Base-by-base conservation (phyloP, 2,113 vertebrate species). In the Colossoma macropomum region DNA sequence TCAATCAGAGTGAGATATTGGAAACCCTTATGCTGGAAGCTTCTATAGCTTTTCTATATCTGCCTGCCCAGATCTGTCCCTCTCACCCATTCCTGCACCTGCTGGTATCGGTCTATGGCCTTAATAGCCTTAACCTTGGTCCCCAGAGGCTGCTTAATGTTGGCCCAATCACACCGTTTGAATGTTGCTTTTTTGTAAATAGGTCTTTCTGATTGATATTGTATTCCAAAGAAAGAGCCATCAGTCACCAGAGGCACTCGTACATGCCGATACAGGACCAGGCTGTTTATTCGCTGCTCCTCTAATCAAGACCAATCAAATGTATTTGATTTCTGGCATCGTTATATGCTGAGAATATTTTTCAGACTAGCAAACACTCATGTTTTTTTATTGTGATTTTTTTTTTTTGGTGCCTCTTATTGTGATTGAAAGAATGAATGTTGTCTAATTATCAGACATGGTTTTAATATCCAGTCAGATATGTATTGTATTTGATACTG, bases 291-390 rank as follows among this genome's bases (percentile, higher is more conserved):
- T 87, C n/a, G 72, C 78, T 87, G 78, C 75, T 84, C 75, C 63
- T 79, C 68, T 86, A 80, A 80, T 86, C 85, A 86, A 88, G 83
- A 86, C 81, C 83, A 85, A 84, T 84, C 80, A 81, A 81, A 87
- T 79, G 54, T 80, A 75, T 79, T 86, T 75, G 78, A 82, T 85
- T 77, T 76, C 34, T 82, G 62, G 41, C 17, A 12, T 75, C 74
- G 32, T 60, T 71, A 17, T 38, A 28, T 76, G 80, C 77, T 30
- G 34, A 41, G 48, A 69, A 25, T 25, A 15, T 34, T 69, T 78
- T 68, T 75, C 12, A 63, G 23, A 32, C 30, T 52, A 41, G 50
- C 32, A 66, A 86, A 65, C 65, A 48, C 62, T 83, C 52, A 59
- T 59, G 80, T 75, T 65, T 48, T 50, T 52, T 71, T 77, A n/a